Percentiles rank a stretch among this genome's conserved stretches.
phyloP scores from a whole-genome alignment of 2,888 invertebrate genomes.

The Metopia argyrocephala region DNA sequence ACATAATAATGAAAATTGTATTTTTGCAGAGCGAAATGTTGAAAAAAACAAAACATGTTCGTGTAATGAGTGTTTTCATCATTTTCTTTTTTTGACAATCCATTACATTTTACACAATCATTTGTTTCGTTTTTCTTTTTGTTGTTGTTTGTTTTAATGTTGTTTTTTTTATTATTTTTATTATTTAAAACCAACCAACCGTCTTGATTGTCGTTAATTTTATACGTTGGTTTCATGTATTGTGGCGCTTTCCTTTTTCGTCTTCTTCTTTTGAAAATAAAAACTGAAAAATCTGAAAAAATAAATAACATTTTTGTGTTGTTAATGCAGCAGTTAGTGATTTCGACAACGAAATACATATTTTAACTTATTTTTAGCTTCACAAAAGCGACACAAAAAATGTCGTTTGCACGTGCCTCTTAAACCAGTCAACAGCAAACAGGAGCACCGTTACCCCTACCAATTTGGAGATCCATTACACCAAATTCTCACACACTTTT shows the following conservation, averaged over 20 bases:
- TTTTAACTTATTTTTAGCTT: conserved; percentile 6
- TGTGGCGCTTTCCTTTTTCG: neutral
- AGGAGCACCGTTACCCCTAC: neutral
- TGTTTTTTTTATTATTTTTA: conserved; percentile 17
- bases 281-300: neutral
- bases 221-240: conserved; percentile 4
- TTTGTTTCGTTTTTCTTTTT: too few relatives aligned
- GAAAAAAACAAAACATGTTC: conserved; percentile 8
- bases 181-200: neutral
- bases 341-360: neutral
- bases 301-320: neutral
- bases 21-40: conserved; percentile 19
- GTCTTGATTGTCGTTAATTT: neutral
- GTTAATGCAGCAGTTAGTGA: conserved; percentile 21
- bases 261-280: neutral
- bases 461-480: neutral
- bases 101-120: neutral
- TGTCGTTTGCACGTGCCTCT: conserved; percentile 22
- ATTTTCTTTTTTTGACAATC: neutral
- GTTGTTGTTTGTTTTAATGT: conserved; percentile 21
- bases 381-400: neutral
- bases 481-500: neutral
- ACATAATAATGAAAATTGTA: conserved; percentile 1
- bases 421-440: conserved; percentile 2
- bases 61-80: neutral